These are phyloP conservation scores for Acomys russatus DNA, from an alignment of 2,797 vertebrate species.

Conservation along the genomic window DNA sequence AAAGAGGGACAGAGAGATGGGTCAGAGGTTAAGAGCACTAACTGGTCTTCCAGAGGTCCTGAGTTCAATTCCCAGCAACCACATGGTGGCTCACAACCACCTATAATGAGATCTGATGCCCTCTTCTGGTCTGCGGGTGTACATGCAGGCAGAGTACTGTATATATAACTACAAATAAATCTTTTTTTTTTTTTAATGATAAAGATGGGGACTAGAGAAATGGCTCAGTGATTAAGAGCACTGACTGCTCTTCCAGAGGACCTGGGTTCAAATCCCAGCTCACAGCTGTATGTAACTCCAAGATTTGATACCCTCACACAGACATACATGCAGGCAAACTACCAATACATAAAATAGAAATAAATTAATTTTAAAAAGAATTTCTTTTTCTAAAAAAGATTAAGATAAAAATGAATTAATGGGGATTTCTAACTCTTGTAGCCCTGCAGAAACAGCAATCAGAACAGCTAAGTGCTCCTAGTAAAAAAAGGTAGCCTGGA, in stretches of 20 bases:
- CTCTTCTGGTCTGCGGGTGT: too few species aligned
- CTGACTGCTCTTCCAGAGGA: neutral
- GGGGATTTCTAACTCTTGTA: neutral
- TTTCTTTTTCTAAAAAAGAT: neutral
- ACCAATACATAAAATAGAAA: neutral
- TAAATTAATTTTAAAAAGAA: neutral
- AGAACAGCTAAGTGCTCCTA: neutral
- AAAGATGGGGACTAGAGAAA: neutral
- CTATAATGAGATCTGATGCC: too few species aligned
- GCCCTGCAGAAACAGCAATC: neutral
- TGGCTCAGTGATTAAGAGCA: neutral
- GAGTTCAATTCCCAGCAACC: too few species aligned
- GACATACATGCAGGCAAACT: neutral
- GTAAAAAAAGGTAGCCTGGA: neutral
- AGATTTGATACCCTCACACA: neutral
- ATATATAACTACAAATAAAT: too few species aligned
- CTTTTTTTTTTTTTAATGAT: neutral
- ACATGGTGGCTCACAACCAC: too few species aligned
- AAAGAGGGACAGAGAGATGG: neutral
- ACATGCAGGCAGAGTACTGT: too few species aligned
- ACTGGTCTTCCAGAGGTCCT: too few species aligned
- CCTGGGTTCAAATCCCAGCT: neutral
- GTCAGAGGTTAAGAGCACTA: neutral
- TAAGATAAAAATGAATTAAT: neutral
- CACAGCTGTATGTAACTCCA: neutral